These are phyloP conservation scores for Gerris buenoi DNA, from an alignment of 1,140 invertebrate species.

Conservation along the genomic window DNA sequence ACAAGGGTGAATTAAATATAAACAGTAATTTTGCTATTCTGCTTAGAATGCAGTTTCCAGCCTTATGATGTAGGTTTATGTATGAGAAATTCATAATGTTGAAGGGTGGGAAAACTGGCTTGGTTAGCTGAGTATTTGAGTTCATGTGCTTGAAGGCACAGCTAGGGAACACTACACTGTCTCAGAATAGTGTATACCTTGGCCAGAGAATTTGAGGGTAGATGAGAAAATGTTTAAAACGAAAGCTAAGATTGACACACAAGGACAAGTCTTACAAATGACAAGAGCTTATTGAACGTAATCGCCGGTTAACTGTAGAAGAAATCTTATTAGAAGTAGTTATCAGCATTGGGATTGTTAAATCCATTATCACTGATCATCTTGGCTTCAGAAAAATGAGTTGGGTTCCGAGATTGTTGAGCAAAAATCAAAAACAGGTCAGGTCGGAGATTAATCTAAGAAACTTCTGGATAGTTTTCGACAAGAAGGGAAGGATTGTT, in stretches of 20 bases:
- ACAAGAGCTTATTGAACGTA: constrained; percentile 10
- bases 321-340: not conserved
- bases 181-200: constrained; percentile 4
- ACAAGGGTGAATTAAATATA: no score
- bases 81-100: no score
- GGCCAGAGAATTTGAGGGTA: constrained; percentile 3
- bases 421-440: not conserved
- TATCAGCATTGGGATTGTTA: constrained; percentile 3
- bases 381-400: constrained; percentile 9
- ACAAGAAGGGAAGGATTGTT: constrained; percentile 26
- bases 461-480: constrained; percentile 4
- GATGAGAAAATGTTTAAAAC: constrained; percentile 4
- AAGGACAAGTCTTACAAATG: constrained; percentile 8
- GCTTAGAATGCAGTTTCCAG: no score
- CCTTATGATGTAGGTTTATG: no score
- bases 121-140: no score
- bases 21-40: no score
- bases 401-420: constrained; percentile 1
- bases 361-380: constrained; percentile 2
- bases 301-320: not conserved
- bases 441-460: constrained; percentile 13
- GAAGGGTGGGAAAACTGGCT: no score
- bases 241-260: constrained; percentile 7
- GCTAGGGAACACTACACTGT: constrained; percentile 8
- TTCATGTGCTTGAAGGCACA: constrained; percentile 9